Percentiles rank a stretch among this genome's conserved stretches.
Conservation (phyloP, 1,140 invertebrate genomes). For the Geopemphigus sp. region DNA sequence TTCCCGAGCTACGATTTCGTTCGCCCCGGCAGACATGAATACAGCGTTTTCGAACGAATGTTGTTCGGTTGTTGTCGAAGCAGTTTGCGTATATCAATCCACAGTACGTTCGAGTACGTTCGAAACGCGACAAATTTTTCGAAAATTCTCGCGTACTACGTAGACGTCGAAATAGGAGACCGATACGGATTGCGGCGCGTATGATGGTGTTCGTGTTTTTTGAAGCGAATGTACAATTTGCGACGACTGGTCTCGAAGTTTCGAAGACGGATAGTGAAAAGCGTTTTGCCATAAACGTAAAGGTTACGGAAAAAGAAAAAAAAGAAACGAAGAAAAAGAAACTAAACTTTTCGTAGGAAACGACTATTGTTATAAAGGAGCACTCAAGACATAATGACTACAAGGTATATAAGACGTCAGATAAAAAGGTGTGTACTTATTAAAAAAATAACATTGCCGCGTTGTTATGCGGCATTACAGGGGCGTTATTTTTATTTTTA, state of each 20-base stretch:
- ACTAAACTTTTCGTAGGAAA: slow-evolving; percentile 24
- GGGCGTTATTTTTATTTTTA: slow-evolving; percentile 12
- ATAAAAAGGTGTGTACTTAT: slow-evolving; percentile 36
- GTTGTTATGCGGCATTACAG: slow-evolving; percentile 23
- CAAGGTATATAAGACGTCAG: slow-evolving; percentile 34
- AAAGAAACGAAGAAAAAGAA: neutral
- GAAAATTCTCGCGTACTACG: too few species aligned
- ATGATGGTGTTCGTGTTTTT: too few species aligned
- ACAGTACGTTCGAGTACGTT: too few species aligned
- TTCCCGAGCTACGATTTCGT: too few species aligned
- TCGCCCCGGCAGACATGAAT: too few species aligned
- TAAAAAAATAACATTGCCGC: slow-evolving; percentile 38
- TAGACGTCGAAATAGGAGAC: too few species aligned
- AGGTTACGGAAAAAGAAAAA: slow-evolving; percentile 12
- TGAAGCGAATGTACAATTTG: too few species aligned
- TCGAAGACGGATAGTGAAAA: slow-evolving; percentile 1
- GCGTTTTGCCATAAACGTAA: slow-evolving; percentile 27
- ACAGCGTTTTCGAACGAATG: too few species aligned
- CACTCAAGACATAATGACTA: slow-evolving; percentile 42
- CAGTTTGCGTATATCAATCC: too few species aligned
- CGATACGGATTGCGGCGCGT: too few species aligned
- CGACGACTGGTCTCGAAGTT: neutral
- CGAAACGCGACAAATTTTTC: too few species aligned
- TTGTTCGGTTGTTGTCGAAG: too few species aligned
- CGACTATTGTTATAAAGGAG: slow-evolving; percentile 32